phyloP scores from a whole-genome alignment of 2,888 invertebrate species.

The Alsophila aescularia region DNA sequence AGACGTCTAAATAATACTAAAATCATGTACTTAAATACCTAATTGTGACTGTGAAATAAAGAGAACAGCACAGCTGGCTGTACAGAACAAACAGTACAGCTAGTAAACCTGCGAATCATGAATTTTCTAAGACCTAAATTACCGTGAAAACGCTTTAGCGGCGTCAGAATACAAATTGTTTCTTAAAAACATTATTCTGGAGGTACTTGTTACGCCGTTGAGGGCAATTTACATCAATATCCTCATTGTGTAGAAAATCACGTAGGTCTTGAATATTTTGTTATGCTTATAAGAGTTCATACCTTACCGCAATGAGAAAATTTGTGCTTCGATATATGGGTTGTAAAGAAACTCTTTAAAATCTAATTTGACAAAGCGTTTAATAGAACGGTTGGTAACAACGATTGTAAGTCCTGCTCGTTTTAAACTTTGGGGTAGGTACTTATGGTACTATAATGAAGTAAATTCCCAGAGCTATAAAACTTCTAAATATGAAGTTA shows the following conservation, averaged over 20 bases:
- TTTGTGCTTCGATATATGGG: neutral
- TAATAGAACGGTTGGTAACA: neutral
- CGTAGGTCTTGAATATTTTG: conserved; percentile 15
- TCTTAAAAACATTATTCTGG: conserved; percentile 3
- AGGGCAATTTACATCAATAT: conserved; percentile 17
- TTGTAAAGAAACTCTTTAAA: neutral
- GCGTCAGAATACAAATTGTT: neutral
- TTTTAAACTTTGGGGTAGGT: neutral
- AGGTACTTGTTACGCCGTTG: neutral
- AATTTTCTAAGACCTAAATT: neutral
- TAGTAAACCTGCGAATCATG: neutral
- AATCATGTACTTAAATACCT: too few species aligned
- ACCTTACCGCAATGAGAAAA: neutral
- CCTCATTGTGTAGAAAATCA: conserved; percentile 19
- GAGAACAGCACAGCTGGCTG: too few species aligned
- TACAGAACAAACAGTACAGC: too few species aligned
- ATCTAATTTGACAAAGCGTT: neutral
- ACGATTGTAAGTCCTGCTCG: neutral
- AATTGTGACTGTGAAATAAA: too few species aligned
- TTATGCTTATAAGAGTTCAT: neutral
- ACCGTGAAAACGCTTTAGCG: neutral
- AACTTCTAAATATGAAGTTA: neutral
- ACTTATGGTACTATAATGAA: neutral
- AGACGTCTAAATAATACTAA: too few species aligned
- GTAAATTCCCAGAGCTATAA: neutral